Base-by-base conservation (phyloP, 2,888 invertebrate genomes). In the Lepidonotus clava region DNA sequence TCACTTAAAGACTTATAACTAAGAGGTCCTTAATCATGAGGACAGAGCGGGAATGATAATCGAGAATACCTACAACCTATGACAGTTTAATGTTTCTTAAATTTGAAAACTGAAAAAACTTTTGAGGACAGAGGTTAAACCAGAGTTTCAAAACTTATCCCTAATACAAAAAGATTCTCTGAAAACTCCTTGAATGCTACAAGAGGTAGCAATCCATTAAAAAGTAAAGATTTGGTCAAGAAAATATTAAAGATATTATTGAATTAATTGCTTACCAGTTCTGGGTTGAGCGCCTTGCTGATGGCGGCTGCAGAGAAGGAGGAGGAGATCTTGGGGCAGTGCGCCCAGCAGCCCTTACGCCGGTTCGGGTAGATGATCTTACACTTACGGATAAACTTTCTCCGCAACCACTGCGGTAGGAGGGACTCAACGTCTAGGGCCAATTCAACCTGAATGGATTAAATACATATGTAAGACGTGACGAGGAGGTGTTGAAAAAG, bases 361-460 rank as follows among this genome's bases (percentile, higher is more conserved):
- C 76, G 87, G 90, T 95, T 95, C 0, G 95, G 95, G 34, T 89
- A 87, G 28, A 94, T 87, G 14, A 90, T 91, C 86, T 92, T 91
- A 51, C 90, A 89, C 67, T 91, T 91, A 4, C 91, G 87, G 14
- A 94, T 91, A 87, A 93, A 93, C 83, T 91, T 91, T 14, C 94
- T 89, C 0, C 93, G 91, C 36, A 94, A 90, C 86, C 93, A 92
- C 86, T 93, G 91, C 6, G 95, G 95, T 38, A 95, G 90, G 34
- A 94, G 90, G 28, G 92, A 90, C 89, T 95, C 95, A 38, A 95
- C 95, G 86, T 94, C 94, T 80, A 95, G 89, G 5, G 94, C 94
- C 87, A 95, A 90, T 87, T 95, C 94, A 38, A 94, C 94, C 92
- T 94, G 92, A 91, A 93, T 85, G n/a, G 66, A 66, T 46, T 8